Conservation (phyloP, 2,888 invertebrate genomes). For the Carabus problematicus region DNA sequence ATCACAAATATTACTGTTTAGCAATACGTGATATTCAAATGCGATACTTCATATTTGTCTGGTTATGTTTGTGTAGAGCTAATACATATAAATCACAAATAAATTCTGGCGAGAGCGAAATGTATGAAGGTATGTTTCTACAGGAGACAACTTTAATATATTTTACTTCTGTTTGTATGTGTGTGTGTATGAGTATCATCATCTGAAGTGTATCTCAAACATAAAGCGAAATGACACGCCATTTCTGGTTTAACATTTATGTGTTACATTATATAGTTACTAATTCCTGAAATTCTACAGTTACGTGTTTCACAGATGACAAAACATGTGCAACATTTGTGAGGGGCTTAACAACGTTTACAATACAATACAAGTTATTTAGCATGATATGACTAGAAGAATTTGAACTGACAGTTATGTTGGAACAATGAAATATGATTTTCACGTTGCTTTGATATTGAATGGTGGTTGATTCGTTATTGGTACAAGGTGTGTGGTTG, state of each 20-base stretch:
- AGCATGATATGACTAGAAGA: no score
- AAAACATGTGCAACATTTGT: conserved; percentile 5
- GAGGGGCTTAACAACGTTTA: no score
- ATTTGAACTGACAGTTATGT: no score
- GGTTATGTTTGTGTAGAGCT: no score
- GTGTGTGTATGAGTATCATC: no score
- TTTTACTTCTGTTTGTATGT: no score
- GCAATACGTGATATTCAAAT: conserved; percentile 25
- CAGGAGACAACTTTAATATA: no score
- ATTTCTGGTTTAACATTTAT: background rate
- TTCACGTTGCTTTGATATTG: conserved; percentile 13
- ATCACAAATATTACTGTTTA: background rate
- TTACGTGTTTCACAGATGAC: conserved; percentile 4
- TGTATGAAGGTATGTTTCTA: no score
- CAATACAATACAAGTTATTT: no score
- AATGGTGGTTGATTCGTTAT: no score
- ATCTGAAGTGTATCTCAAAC: conserved; percentile 7
- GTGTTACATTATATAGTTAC: background rate
- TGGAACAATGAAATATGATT: no score
- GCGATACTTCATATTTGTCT: conserved; percentile 16
- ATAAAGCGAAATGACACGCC: conserved; percentile 9
- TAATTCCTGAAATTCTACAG: background rate
- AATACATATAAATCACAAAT: conserved; percentile 5
- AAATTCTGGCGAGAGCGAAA: background rate
- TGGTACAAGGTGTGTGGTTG: conserved; percentile 20